Base-by-base conservation (phyloP, 1,140 invertebrate genomes). In the Pantala flavescens region DNA sequence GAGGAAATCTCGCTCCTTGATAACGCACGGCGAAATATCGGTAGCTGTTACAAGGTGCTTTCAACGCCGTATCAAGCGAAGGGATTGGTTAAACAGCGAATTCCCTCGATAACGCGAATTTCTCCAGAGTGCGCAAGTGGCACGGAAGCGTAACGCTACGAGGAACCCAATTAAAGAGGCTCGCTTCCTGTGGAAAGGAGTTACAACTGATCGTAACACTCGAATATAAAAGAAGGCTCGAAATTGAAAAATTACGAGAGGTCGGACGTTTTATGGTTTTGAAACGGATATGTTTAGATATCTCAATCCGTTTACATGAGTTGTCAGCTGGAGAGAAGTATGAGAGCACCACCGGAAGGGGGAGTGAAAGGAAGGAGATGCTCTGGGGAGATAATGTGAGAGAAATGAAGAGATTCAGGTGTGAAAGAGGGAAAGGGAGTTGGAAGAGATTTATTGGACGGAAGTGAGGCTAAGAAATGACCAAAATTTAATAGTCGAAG, bases 231-330 rank as follows among this genome's bases (percentile, higher is more conserved):
- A 63, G 9, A 2, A 36, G 49, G n/a, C 49, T 63, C 49, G 14
- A 21, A 63, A 63, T 63, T 63, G 49, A 63, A 63, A 63, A 63
- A 63, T 63, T 63, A 63, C 3, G 49, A 63, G 49, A 63, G n/a
- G n/a, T 63, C 12, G n/a, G 49, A 63, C 49, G 49, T 63, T 63
- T 63, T 63, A 63, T 63, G 49, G 49, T 63, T 63, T 63, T 21
- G 2, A 63, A 63, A 63, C 49, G 49, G 49, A 63, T 63, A 63
- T 63, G 49, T 63, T 63, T 63, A 12, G 49, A 63, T 63, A 63
- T 63, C 49, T 63, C n/a, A 7, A 63, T 63, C 49, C 49, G 49
- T 21, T 63, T 63, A 63, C 49, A 63, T 63, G 49, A 63, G 49
- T 63, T 63, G 49, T 63, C 49, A 63, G 49, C 49, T 21, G 3